Base-by-base conservation (phyloP, 2,888 invertebrate species). In the Gisinianus flammeolus region DNA sequence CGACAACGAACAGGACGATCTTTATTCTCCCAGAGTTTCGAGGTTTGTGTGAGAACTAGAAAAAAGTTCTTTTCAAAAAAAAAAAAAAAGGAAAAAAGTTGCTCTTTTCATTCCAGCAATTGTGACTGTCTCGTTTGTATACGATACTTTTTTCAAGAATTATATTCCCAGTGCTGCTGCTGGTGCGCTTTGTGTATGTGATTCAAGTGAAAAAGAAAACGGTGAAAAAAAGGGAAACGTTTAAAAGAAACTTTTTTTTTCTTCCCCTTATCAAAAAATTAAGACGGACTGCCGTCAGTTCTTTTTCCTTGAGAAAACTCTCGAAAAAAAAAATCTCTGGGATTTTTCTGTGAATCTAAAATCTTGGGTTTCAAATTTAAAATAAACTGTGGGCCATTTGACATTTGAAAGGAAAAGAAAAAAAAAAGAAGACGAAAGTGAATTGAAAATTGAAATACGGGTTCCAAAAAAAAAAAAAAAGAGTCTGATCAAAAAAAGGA, bases 181-280 rank as follows among this genome's bases (percentile, higher is more conserved):
- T 35, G 16, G 56, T 56, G 56, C 22, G 8, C n/a, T 56, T 56
- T 12, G 4, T 58, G 24, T n/a, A 58, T 3, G 2, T 3, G 8
- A 24, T 58, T 58, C 58, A 24, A 44, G 44, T 44, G 44, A 24
- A 24, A 58, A n/a, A n/a, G n/a, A n/a, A 58, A 58, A 24, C 22
- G 24, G 16, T 24, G 16, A 58, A 24, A 12, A 2, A n/a, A 3
- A 58, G 1, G 2, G n/a, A 58, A 58, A 16, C 44, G 8, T 10
- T 44, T 44, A 10, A 16, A 16, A 44, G 44, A 44, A 58, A n/a
- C 58, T 58, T 58, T 58, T 58, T 24, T n/a, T n/a, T n/a, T n/a
- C n/a, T n/a, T n/a, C n/a, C n/a, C n/a, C 58, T 58, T 58, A 58
- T 58, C 58, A 58, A 12, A n/a, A n/a, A 58, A 58, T 58, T 58